phyloP scores from a whole-genome alignment of 1,140 invertebrate species.

The Bombus turneri region DNA sequence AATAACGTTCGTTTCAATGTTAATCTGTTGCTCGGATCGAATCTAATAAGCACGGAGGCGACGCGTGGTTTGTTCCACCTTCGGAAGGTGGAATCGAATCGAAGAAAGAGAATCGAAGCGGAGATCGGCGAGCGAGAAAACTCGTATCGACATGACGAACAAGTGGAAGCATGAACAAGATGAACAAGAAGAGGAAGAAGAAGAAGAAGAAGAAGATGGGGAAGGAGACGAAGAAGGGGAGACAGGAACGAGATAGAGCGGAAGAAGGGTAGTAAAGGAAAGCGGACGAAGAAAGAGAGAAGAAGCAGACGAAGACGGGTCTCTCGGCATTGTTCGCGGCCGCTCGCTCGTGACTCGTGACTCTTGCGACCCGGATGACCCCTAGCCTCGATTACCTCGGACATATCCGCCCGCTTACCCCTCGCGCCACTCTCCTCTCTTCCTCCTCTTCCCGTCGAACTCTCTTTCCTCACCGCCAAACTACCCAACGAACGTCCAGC shows the following conservation, averaged over 20 bases:
- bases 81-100: neutral
- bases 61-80: conserved; percentile 55
- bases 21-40: conserved; percentile 79
- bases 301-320: conserved; percentile 47
- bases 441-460: conserved; percentile 27
- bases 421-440: conserved; percentile 38
- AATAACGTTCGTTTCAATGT: conserved; percentile 82
- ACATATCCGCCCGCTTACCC: conserved; percentile 79
- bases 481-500: conserved; percentile 9
- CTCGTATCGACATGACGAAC: neutral
- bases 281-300: conserved; percentile 7
- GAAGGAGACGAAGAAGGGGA: neutral
- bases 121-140: conserved; percentile 1
- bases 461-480: conserved; percentile 32
- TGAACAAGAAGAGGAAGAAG: neutral
- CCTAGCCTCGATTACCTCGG: conserved; percentile 82
- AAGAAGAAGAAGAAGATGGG: neutral
- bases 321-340: conserved; percentile 79
- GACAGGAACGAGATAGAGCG: no score
- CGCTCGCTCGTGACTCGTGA: conserved; percentile 82
- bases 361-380: conserved; percentile 81
- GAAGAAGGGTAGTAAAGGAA: conserved; percentile 5
- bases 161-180: neutral
- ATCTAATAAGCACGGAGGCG: conserved; percentile 80
- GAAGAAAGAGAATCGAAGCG: neutral